Evolutionary conservation across 1,140 invertebrate genomes (phyloP), one percentile per base, ranked within the genome.

Genomic region (Hylyphantes graminicola): DNA sequence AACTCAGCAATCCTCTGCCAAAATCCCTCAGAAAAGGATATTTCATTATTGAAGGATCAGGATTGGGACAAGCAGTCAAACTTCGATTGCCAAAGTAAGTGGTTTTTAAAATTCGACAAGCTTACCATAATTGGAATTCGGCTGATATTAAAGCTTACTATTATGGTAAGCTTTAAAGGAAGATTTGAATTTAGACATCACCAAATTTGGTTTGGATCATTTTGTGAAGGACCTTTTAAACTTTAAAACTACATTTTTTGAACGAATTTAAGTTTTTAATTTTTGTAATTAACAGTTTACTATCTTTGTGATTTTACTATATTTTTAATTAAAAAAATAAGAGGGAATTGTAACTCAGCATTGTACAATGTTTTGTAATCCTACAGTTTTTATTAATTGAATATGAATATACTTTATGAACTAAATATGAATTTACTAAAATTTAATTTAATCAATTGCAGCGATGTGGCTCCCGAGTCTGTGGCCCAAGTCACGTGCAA

Each of bases 1-100:
- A 91, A 17, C 91, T 97, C n/a, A 92, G 90, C 74, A 97, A 97
- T 91, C 95, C 96, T 2, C 88, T 97, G 68, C 95, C 95, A 0
- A 92, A 94, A 51, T 89, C 93, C 0, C 88, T 97, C 80, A 95
- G 91, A 79, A 94, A 93, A 85, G 93, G 94, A 57, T 90, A 92
- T 81, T 96, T 97, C 88, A 90, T 93, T 0, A 92, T 97, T 83
- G 94, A 96, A 88, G 94, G 94, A 17, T 70, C 84, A 9, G 84
- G 84, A 54, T 65, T 85, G 10, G 93, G 93, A n/a, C 90, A 93
- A 65, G 93, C 94, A 50, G 85, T 95, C 7, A 94, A 94, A 88
- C 90, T 96, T 51, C 93, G 92, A 73, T 0, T 86, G 13, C 77
- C 72, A 57, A 65, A 50, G 87, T 87, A 85, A 79, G 82, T 17